Evolutionary conservation across 1,140 invertebrate species (phyloP).

Genomic region (Pinna nobilis): DNA sequence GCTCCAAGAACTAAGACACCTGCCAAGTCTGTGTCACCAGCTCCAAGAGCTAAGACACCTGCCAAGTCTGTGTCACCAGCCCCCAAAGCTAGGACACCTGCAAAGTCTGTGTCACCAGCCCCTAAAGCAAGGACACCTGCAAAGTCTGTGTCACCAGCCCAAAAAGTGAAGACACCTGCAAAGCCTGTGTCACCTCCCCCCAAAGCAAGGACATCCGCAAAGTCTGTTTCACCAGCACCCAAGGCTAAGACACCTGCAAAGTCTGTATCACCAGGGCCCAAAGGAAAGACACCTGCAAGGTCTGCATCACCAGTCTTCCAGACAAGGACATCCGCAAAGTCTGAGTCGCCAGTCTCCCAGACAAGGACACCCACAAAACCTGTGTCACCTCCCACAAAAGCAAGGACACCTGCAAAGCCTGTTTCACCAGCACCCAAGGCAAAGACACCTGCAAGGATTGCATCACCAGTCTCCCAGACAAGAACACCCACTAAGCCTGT

Average conservation of each 20-base stretch:
- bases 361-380: background rate
- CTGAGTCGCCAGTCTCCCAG: background rate
- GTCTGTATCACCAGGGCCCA: background rate
- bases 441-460: too few species aligned
- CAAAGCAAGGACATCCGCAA: background rate
- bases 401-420: too few species aligned
- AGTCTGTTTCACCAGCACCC: background rate
- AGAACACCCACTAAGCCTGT: background rate
- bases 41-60: background rate
- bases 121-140: background rate
- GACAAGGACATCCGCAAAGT: background rate
- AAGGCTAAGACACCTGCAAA: slow-evolving; percentile 13
- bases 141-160: background rate
- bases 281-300: background rate
- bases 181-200: background rate
- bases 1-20: slow-evolving; percentile 10
- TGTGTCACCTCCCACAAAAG: background rate
- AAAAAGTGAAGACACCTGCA: background rate
- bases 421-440: too few species aligned
- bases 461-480: too few species aligned
- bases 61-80: background rate
- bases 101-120: background rate
- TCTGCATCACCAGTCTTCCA: background rate
- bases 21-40: background rate
- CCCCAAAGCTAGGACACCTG: background rate